These are phyloP conservation scores for Scaeva pyrastri DNA, from an alignment of 2,888 invertebrate species.

Conservation along the genomic window DNA sequence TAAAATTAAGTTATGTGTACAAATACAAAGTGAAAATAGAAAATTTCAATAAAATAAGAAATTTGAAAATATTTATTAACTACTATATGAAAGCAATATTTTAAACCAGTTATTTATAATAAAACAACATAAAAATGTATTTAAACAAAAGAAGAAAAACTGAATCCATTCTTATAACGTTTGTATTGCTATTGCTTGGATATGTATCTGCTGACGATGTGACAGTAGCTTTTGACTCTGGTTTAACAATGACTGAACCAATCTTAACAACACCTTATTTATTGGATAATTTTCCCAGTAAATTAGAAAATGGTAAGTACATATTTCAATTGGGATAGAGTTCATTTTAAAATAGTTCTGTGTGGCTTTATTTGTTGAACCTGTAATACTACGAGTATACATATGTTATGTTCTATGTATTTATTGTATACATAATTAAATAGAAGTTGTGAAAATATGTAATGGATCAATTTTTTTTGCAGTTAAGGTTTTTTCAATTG, in stretches of 20 bases:
- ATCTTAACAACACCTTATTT: slow-evolving; percentile 29
- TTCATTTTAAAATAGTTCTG: background rate
- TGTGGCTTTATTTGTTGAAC: too few species aligned
- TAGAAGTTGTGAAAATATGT: too few species aligned
- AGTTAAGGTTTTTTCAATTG: too few species aligned
- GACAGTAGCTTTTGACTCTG: slow-evolving; percentile 6
- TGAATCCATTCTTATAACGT: slow-evolving; percentile 22
- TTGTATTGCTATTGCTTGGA: slow-evolving; percentile 47
- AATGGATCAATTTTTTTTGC: too few species aligned
- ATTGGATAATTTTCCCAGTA: slow-evolving; percentile 24
- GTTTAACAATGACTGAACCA: slow-evolving; percentile 42
- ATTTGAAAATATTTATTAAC: background rate
- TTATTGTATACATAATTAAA: too few species aligned
- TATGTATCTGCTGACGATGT: slow-evolving; percentile 25
- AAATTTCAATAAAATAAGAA: background rate
- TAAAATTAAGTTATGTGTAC: slow-evolving; percentile 26
- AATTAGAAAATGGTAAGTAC: slow-evolving; percentile 43
- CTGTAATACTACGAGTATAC: too few species aligned
- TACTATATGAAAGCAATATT: background rate
- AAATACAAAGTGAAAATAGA: slow-evolving; percentile 7
- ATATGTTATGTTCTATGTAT: too few species aligned
- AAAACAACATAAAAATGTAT: slow-evolving; percentile 35
- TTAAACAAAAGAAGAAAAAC: slow-evolving; percentile 47
- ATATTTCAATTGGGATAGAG: background rate
- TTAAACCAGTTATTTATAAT: background rate